Evolutionary conservation across 2,113 vertebrate genomes (phyloP).

Genomic region (Epinephelus lanceolatus): DNA sequence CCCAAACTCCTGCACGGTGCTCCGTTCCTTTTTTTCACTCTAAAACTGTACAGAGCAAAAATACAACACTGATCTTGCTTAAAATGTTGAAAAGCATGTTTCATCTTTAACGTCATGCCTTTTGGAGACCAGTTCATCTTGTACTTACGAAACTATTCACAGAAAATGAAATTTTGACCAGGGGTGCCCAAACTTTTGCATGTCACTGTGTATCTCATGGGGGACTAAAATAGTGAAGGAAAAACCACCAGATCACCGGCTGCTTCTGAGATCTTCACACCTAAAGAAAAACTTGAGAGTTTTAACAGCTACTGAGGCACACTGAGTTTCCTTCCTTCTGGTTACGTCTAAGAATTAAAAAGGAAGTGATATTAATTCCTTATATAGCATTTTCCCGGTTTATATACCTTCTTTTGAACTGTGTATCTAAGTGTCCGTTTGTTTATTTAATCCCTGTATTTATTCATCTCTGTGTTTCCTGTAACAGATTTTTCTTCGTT

Average conservation of each 20-base stretch:
- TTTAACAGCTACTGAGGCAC: neutral
- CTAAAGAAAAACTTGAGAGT: slow-evolving; percentile 11
- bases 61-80: no score
- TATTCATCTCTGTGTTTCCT: neutral
- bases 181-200: no score
- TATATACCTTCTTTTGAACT: neutral
- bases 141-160: no score
- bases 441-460: slow-evolving; percentile 2
- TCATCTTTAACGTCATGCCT: no score
- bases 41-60: no score
- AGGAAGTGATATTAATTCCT: neutral
- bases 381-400: neutral
- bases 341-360: slow-evolving; percentile 7
- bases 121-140: no score
- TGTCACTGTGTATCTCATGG: no score
- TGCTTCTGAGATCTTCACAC: slow-evolving; percentile 3
- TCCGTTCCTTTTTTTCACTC: no score
- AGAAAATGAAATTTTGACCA: no score
- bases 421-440: neutral
- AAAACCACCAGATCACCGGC: neutral
- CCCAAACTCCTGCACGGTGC: no score
- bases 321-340: slow-evolving; percentile 2
- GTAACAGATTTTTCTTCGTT: neutral
- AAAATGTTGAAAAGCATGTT: no score
- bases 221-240: neutral